phyloP scores from a whole-genome alignment of 2,797 vertebrate species.

The Apodemus agrarius region DNA sequence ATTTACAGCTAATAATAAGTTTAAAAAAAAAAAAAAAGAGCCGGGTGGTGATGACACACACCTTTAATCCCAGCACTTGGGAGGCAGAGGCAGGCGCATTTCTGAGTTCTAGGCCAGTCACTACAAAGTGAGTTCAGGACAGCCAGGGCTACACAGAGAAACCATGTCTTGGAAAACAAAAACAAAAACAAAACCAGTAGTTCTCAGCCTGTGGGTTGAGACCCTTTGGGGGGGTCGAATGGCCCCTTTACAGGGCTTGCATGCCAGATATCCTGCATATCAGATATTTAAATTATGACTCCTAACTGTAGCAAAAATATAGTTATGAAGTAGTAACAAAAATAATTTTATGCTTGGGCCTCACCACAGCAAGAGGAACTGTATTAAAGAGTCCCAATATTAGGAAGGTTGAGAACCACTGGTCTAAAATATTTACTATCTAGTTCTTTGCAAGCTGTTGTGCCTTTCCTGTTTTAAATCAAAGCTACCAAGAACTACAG shows the following conservation, averaged over 20 bases:
- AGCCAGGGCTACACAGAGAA: too few relatives aligned
- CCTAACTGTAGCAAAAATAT: background rate
- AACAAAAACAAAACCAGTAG: background rate
- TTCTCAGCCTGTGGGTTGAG: background rate
- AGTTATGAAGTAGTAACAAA: background rate
- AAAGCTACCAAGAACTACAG: background rate
- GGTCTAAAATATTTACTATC: conserved; percentile 1
- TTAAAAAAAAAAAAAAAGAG: too few relatives aligned
- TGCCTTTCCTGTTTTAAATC: background rate
- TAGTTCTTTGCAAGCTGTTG: background rate
- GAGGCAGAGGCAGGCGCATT: too few relatives aligned
- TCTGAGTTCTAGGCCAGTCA: too few relatives aligned
- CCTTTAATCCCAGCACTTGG: too few relatives aligned
- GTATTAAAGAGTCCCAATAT: background rate
- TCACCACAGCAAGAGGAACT: background rate
- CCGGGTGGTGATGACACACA: too few relatives aligned
- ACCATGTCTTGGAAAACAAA: too few relatives aligned
- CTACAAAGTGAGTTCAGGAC: too few relatives aligned
- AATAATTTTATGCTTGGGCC: background rate
- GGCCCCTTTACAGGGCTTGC: background rate
- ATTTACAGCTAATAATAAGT: too few relatives aligned
- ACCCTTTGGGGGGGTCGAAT: background rate
- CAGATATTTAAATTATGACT: background rate
- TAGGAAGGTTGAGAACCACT: background rate
- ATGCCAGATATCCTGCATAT: background rate